Evolutionary conservation across 2,797 vertebrate genomes (phyloP).

Genomic region (Apogon hyalosoma): DNA sequence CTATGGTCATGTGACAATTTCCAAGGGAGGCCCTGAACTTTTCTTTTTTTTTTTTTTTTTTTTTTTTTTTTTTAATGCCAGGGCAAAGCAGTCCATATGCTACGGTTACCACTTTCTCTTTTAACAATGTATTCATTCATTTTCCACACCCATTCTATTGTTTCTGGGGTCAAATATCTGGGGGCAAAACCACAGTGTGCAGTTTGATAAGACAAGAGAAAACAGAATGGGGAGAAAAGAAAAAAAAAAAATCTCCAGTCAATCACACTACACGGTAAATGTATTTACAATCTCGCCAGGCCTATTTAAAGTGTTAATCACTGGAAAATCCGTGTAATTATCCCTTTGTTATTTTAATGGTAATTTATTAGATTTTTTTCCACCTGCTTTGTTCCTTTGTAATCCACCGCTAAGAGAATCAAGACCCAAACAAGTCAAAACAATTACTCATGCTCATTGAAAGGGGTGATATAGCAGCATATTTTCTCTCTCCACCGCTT

Average conservation of each 20-base stretch:
- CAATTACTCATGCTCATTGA: conserved; percentile 79
- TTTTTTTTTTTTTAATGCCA: conserved; percentile 26
- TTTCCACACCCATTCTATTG: conserved; percentile 6
- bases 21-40: conserved; percentile 6
- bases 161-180: conserved; percentile 17
- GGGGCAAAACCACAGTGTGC: conserved; percentile 5
- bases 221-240: not conserved
- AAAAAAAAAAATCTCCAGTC: not conserved
- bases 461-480: conserved; percentile 66
- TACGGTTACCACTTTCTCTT: conserved; percentile 14
- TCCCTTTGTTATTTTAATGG: not conserved
- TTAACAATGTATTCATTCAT: conserved; percentile 7
- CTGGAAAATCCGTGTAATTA: not conserved
- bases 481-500: conserved; percentile 61
- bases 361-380: conserved; percentile 13
- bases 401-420: conserved; percentile 47
- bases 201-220: conserved; percentile 7
- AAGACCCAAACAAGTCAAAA: conserved; percentile 70
- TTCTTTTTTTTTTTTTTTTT: not conserved
- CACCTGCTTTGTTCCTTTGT: conserved; percentile 29
- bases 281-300: not conserved
- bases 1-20: conserved; percentile 27
- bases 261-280: not conserved
- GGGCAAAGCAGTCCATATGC: conserved; percentile 7
- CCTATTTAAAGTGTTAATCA: conserved; percentile 2